These are phyloP conservation scores for Pseudomyrmex sp. DNA, from an alignment of 1,140 invertebrate species.

Conservation along the genomic window DNA sequence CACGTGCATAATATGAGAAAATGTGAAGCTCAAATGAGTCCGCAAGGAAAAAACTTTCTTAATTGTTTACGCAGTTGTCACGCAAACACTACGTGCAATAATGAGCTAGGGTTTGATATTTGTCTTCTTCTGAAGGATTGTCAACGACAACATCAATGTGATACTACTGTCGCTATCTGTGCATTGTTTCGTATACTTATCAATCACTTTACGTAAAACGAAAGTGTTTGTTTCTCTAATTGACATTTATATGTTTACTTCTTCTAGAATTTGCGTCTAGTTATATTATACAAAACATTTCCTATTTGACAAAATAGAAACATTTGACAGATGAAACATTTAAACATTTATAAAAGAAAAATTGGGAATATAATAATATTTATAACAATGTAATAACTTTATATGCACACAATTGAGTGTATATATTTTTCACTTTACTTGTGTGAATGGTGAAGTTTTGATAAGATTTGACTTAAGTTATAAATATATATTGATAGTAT, in stretches of 20 bases:
- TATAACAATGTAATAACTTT: no score
- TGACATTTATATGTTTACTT: conserved; percentile 19
- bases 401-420: no score
- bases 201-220: not conserved
- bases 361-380: no score
- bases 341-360: no score
- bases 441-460: not conserved
- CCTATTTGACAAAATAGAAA: not conserved
- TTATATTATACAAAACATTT: not conserved
- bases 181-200: not conserved
- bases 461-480: not conserved
- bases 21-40: not conserved
- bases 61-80: conserved; percentile 25
- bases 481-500: conserved; percentile 11
- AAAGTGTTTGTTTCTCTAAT: not conserved
- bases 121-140: no score
- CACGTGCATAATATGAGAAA: not conserved
- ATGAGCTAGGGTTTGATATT: not conserved
- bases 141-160: no score
- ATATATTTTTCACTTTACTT: not conserved
- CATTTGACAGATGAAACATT: not conserved
- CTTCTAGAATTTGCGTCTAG: not conserved
- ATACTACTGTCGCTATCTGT: not conserved
- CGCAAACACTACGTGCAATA: not conserved
- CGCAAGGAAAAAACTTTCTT: not conserved